Evolutionary conservation across 2,797 vertebrate species (phyloP).

Genomic region (Enteromius paludinosus): DNA sequence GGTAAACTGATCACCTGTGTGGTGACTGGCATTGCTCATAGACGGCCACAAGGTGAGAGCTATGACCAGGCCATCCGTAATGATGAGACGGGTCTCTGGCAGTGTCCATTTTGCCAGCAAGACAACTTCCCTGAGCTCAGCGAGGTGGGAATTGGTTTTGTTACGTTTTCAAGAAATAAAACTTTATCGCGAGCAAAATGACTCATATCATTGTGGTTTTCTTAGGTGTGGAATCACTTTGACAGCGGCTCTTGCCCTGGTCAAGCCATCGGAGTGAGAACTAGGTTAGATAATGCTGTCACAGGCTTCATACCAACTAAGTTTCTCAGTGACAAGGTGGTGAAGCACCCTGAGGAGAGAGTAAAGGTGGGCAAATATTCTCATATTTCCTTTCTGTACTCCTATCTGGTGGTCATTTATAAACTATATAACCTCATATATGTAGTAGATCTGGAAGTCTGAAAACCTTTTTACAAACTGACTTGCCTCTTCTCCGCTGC

Average conservation of each 20-base stretch:
- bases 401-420: neutral
- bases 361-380: conserved; percentile 86
- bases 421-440: neutral
- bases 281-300: conserved; percentile 94
- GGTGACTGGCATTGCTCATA: conserved; percentile 95
- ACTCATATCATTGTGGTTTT: neutral
- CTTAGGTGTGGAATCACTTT: conserved; percentile 99
- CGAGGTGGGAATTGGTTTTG: conserved; percentile 79
- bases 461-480: neutral
- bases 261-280: conserved; percentile 96
- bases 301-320: conserved; percentile 98
- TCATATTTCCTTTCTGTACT: neutral
- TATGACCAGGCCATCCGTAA: conserved; percentile 98
- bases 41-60: conserved; percentile 95
- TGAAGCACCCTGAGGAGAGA: conserved; percentile 96
- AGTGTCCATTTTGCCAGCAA: conserved; percentile 98
- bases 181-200: neutral
- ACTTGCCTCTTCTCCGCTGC: neutral
- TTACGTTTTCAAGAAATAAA: neutral
- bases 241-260: conserved; percentile 98
- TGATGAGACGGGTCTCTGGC: conserved; percentile 94
- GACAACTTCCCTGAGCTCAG: conserved; percentile 99
- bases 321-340: conserved; percentile 97
- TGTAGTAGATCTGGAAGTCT: neutral
- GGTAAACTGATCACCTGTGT: conserved; percentile 97